Percentiles rank a stretch among this genome's conserved stretches.
Conservation (phyloP, 2,797 vertebrate species). For the Clarias fuscus region DNA sequence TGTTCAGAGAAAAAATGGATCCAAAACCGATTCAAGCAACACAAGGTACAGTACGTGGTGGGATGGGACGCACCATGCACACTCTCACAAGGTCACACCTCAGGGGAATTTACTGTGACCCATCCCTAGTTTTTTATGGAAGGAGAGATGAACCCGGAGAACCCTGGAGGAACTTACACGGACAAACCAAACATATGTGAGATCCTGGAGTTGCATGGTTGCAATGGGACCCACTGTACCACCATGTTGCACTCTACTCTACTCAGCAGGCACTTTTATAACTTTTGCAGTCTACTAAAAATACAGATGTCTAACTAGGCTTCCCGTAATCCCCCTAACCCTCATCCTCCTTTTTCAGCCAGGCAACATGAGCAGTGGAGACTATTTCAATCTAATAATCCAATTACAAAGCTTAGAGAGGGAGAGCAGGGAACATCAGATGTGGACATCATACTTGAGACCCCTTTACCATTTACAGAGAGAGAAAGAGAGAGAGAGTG, state of each 20-base stretch:
- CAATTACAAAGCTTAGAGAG: conserved; percentile 77
- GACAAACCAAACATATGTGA: not conserved
- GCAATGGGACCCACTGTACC: not conserved
- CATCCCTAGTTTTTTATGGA: no score
- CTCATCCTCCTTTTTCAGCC: conserved; percentile 47
- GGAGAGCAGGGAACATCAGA: conserved; percentile 64
- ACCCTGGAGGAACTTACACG: not conserved
- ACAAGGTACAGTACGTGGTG: not conserved
- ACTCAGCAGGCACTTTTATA: not conserved
- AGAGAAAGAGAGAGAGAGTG: not conserved
- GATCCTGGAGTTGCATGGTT: not conserved
- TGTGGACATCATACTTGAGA: not conserved
- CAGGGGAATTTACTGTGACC: not conserved
- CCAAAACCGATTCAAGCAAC: not conserved
- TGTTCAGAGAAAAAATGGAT: not conserved
- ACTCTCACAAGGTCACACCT: not conserved
- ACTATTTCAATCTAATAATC: conserved; percentile 81
- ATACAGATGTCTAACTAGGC: conserved; percentile 70
- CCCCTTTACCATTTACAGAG: conserved; percentile 39
- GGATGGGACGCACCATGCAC: not conserved
- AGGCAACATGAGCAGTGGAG: conserved; percentile 67
- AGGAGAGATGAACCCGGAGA: not conserved
- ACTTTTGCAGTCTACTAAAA: conserved; percentile 52
- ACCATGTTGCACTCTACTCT: not conserved
- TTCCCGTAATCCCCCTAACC: conserved; percentile 69